Conservation (phyloP, 2,113 vertebrate species). For the Hyaena hyaena region DNA sequence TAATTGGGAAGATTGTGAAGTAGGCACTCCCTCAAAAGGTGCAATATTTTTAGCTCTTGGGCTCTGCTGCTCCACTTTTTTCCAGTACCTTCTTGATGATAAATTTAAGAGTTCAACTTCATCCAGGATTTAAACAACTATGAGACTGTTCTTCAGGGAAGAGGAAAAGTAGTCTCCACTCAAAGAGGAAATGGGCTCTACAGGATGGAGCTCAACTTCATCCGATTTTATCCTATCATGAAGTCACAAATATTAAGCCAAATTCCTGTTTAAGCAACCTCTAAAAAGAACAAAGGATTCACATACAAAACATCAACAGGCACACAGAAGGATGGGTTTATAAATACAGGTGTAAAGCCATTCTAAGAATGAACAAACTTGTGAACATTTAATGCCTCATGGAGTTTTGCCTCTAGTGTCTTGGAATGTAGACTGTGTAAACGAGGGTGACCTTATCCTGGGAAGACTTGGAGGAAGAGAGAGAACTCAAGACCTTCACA, state of each 20-base stretch:
- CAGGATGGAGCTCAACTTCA: not conserved
- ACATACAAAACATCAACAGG: not conserved
- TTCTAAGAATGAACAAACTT: constrained; percentile 3
- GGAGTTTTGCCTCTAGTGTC: not conserved
- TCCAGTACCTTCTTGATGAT: not conserved
- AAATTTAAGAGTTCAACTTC: not conserved
- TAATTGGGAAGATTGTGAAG: not conserved
- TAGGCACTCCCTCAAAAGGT: not conserved
- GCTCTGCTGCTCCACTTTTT: not conserved
- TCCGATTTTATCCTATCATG: not conserved
- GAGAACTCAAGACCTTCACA: not conserved
- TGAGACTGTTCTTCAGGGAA: not conserved
- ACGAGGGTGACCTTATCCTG: not conserved
- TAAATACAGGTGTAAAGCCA: not conserved
- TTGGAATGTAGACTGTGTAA: not conserved
- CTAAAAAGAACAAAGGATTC: not conserved
- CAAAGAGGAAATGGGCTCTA: not conserved
- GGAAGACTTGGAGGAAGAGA: not conserved
- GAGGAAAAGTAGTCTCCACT: not conserved
- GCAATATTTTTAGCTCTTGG: not conserved
- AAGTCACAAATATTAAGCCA: not conserved
- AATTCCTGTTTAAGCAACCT: not conserved
- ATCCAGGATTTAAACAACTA: constrained; percentile 10
- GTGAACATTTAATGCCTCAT: not conserved
- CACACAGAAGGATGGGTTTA: not conserved